phyloP scores from a whole-genome alignment of 2,797 vertebrate species.

The Rhynchotus rufescens region DNA sequence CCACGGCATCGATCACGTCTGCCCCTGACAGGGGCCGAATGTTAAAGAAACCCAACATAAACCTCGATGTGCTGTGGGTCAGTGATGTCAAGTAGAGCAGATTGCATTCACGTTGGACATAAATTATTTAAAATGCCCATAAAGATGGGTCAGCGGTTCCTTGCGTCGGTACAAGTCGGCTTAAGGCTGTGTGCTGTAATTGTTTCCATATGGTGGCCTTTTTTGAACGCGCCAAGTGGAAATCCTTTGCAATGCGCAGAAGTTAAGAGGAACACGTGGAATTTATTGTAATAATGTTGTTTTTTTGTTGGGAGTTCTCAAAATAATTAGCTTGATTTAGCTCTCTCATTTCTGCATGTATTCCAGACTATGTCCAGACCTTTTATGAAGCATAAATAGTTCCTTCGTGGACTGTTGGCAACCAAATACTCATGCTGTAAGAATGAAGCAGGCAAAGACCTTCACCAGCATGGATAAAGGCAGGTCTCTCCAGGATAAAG shows the following conservation, averaged over 20 bases:
- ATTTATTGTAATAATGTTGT: conserved; percentile 38
- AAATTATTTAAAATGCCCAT: conserved; percentile 65
- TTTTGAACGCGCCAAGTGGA: neutral
- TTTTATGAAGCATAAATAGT: conserved; percentile 37
- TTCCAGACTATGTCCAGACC: neutral
- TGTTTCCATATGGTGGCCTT: conserved; percentile 45
- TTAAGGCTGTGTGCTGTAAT: conserved; percentile 28
- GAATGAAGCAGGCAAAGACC: conserved; percentile 15
- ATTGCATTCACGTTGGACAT: conserved; percentile 50
- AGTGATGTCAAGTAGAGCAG: conserved; percentile 57
- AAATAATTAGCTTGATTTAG: conserved; percentile 68
- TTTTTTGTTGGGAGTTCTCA: conserved; percentile 38
- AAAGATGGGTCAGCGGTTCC: conserved; percentile 53
- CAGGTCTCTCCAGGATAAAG: conserved; percentile 49
- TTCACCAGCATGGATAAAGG: conserved; percentile 22
- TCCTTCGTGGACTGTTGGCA: conserved; percentile 17
- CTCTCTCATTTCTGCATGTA: conserved; percentile 8
- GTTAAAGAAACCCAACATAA: conserved; percentile 65
- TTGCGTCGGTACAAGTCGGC: conserved; percentile 24
- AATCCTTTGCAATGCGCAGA: neutral
- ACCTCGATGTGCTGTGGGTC: conserved; percentile 44
- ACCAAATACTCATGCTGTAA: neutral
- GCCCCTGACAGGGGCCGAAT: conserved; percentile 31
- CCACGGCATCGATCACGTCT: neutral
- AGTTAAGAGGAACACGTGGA: conserved; percentile 24